These are phyloP conservation scores for Triplophysa tibetana DNA, from an alignment of 2,113 vertebrate genomes.

Conservation along the genomic window DNA sequence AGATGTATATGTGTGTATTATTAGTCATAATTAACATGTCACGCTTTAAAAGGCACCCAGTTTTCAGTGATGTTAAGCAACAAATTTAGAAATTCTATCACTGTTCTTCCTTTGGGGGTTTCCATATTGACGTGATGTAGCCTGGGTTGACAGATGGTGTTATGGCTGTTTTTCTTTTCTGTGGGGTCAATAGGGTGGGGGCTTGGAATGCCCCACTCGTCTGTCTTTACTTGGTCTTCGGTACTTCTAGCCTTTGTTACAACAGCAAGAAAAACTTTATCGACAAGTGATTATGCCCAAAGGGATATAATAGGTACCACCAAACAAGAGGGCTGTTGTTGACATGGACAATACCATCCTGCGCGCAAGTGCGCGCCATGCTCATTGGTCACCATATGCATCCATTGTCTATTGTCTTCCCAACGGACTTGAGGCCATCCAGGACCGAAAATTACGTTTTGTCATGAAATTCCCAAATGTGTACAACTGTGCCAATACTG, in stretches of 20 bases:
- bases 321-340: constrained; percentile 13
- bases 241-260: constrained; percentile 1
- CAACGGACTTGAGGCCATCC: neutral
- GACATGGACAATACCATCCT: neutral
- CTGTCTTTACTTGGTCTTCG: neutral
- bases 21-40: too few species aligned
- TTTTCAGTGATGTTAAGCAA: neutral
- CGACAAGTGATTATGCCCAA: neutral
- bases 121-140: constrained; percentile 45
- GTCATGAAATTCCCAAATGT: constrained; percentile 5
- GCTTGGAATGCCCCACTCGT: constrained; percentile 37
- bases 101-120: constrained; percentile 37
- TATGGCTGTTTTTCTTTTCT: constrained; percentile 1
- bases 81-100: neutral
- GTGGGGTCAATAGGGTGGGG: neutral
- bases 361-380: neutral
- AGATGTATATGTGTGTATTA: too few species aligned
- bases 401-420: constrained; percentile 16
- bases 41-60: too few species aligned
- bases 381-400: neutral
- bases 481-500: neutral
- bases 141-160: constrained; percentile 36
- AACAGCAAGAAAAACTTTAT: neutral
- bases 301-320: neutral
- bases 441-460: neutral